A percentile compares a stretch with the other conserved stretches of the same genome.
These are phyloP conservation scores for Rissa tridactyla DNA, from an alignment of 2,113 vertebrate genomes.

Conservation along the genomic window DNA sequence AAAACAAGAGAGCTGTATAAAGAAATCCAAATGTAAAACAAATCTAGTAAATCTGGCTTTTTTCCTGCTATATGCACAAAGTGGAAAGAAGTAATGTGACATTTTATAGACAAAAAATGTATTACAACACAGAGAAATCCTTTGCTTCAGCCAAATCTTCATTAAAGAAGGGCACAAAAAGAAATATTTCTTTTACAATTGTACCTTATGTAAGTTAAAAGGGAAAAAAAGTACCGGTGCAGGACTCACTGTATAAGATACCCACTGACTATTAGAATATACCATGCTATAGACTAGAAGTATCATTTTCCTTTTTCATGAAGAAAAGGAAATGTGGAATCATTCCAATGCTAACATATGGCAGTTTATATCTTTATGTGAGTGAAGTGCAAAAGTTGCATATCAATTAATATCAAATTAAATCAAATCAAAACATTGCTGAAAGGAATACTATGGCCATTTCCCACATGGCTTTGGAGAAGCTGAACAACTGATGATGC, in stretches of 20 bases:
- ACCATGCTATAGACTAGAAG: not conserved
- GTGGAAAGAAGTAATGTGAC: not conserved
- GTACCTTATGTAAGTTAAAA: not conserved
- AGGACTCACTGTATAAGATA: not conserved
- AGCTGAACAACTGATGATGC: not conserved
- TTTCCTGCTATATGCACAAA: not conserved
- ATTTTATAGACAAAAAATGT: not conserved
- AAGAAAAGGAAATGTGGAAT: not conserved
- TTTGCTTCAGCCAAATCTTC: not conserved
- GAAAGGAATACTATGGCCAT: not conserved
- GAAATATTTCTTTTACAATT: not conserved
- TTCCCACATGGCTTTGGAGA: not conserved
- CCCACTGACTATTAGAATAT: not conserved
- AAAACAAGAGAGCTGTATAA: not conserved
- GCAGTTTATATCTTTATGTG: not conserved
- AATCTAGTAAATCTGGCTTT: not conserved
- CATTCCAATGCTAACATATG: not conserved
- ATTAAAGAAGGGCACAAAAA: not conserved
- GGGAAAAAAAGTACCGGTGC: accelerated
- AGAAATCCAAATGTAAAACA: not conserved
- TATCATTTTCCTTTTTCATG: not conserved
- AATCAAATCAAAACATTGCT: not conserved
- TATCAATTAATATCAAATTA: not conserved
- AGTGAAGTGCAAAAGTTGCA: not conserved
- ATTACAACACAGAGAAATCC: not conserved